Conservation (phyloP, 1,140 invertebrate species). For the Halyomorpha halys region DNA sequence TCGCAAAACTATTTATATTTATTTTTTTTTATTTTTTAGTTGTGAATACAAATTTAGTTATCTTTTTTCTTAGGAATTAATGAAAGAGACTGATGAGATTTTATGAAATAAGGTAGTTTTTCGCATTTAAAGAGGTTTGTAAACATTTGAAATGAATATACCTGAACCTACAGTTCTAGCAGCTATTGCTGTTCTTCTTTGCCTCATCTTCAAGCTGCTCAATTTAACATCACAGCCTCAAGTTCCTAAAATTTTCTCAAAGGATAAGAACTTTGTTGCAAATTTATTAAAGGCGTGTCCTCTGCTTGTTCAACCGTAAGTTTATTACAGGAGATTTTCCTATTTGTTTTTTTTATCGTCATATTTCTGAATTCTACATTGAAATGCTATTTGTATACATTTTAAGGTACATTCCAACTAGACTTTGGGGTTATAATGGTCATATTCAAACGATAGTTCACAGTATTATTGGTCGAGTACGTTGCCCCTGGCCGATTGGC, state of each 20-base stretch:
- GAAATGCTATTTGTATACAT: slow-evolving; percentile 27
- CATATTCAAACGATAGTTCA: slow-evolving; percentile 87
- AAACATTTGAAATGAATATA: slow-evolving; percentile 30
- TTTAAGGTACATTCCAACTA: slow-evolving; percentile 77
- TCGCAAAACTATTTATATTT: too few species aligned
- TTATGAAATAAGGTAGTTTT: too few species aligned
- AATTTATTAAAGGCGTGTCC: slow-evolving; percentile 65
- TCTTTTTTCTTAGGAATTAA: too few species aligned
- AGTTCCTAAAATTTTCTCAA: slow-evolving; percentile 59
- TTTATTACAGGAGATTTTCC: slow-evolving; percentile 33
- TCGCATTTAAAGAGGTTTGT: too few species aligned
- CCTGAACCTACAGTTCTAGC: slow-evolving; percentile 50
- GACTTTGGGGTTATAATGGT: slow-evolving; percentile 86
- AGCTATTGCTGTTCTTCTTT: slow-evolving; percentile 62
- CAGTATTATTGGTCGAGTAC: slow-evolving; percentile 74
- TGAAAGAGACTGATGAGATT: too few species aligned
- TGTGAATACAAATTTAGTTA: too few species aligned
- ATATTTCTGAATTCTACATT: neutral
- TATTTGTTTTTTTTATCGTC: neutral
- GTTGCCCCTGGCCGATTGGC: slow-evolving; percentile 75
- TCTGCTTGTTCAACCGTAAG: slow-evolving; percentile 67
- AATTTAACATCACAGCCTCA: slow-evolving; percentile 69
- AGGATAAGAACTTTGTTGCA: slow-evolving; percentile 61
- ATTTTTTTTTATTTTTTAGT: too few species aligned
- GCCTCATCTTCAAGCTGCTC: slow-evolving; percentile 66